phyloP scores from a whole-genome alignment of 2,113 vertebrate species.

The Microcebus murinus region DNA sequence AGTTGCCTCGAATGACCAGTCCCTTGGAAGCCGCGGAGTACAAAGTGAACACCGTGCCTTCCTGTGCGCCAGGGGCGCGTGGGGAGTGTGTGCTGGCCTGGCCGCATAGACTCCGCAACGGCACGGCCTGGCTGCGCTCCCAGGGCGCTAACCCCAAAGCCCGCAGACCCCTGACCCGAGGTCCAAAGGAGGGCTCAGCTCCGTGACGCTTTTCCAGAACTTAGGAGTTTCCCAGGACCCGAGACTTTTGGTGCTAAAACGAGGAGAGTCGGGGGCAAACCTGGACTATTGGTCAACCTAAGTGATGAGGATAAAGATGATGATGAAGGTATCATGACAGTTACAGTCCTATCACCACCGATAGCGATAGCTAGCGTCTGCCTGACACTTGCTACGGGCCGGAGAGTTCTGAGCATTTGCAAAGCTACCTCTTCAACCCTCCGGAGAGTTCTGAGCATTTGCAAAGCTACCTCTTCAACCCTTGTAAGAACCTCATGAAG shows the following conservation, averaged over 20 bases:
- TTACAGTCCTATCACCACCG: accelerated
- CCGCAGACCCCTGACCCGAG: accelerated
- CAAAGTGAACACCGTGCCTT: not conserved
- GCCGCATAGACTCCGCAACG: accelerated
- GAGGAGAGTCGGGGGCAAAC: not conserved
- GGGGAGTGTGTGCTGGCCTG: accelerated
- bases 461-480: not conserved
- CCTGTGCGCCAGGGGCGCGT: accelerated
- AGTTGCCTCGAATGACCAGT: not conserved
- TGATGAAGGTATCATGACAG: accelerated
- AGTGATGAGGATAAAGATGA: not conserved
- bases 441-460: not conserved
- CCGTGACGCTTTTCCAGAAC: accelerated
- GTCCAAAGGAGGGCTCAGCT: accelerated
- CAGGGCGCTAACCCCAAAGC: accelerated
- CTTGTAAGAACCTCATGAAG: accelerated
- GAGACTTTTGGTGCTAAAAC: not conserved
- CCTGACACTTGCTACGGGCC: accelerated
- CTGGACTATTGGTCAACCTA: no score
- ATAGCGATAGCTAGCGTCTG: accelerated
- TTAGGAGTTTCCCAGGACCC: not conserved
- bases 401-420: accelerated
- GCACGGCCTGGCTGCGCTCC: accelerated
- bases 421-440: not conserved
- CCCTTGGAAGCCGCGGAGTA: not conserved